phyloP scores from a whole-genome alignment of 1,140 invertebrate genomes.

The Philotrypesis tridentata region DNA sequence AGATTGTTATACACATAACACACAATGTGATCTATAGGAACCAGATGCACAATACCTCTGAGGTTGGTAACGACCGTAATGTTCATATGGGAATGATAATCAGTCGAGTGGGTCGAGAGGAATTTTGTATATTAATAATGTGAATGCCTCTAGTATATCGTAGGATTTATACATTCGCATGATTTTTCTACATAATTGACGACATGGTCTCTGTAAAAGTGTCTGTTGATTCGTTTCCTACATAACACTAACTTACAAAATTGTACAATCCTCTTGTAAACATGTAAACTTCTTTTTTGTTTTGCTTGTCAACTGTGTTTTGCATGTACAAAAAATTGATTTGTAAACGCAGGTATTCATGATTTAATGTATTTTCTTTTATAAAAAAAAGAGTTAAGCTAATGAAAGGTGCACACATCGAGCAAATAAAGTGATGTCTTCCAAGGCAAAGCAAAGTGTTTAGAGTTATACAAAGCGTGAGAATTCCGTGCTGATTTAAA shows the following conservation, averaged over 20 bases:
- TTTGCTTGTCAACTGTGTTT: not conserved
- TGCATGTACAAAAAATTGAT: not conserved
- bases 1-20: conserved; percentile 54
- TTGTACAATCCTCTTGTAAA: not conserved
- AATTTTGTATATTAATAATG: conserved; percentile 15
- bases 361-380: not conserved
- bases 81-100: conserved; percentile 20
- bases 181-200: conserved; percentile 17
- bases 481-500: not conserved
- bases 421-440: conserved; percentile 3
- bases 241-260: not conserved
- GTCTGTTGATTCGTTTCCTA: not conserved
- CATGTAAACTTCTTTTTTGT: not conserved
- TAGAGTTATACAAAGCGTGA: not conserved
- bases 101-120: not conserved
- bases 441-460: not conserved
- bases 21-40: conserved; percentile 60
- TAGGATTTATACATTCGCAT: conserved; percentile 51
- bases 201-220: not conserved
- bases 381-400: not conserved
- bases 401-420: conserved; percentile 38
- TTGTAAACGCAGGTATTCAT: not conserved
- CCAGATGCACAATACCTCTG: conserved; percentile 72
- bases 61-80: conserved; percentile 43
- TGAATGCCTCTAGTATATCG: not conserved